Conservation (phyloP, 2,888 invertebrate genomes). For the Campoletis raptor region DNA sequence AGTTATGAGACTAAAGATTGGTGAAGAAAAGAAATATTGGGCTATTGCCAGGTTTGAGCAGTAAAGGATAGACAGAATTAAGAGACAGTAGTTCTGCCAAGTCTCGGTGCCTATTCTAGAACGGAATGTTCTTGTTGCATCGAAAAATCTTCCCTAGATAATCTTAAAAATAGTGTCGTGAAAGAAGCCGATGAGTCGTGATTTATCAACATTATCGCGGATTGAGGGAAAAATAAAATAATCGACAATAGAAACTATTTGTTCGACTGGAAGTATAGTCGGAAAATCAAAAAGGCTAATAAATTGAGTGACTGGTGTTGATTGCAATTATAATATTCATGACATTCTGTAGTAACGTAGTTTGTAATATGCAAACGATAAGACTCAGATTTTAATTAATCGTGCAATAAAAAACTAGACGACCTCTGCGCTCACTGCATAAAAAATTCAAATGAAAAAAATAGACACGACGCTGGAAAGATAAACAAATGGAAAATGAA, state of each 20-base stretch:
- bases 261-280: not conserved
- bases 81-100: conserved; percentile 52
- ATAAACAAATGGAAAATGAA: conserved; percentile 16
- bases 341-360: conserved; percentile 14
- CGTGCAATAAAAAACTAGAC: not conserved
- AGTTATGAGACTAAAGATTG: conserved; percentile 35
- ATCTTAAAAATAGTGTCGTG: conserved; percentile 57
- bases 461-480: not conserved
- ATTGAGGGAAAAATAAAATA: not conserved
- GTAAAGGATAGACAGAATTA: conserved; percentile 28
- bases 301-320: not conserved
- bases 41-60: conserved; percentile 49
- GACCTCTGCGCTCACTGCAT: conserved; percentile 35
- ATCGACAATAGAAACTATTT: not conserved
- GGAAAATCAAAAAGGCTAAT: not conserved
- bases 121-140: conserved; percentile 49
- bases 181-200: not conserved
- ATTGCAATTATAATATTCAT: conserved; percentile 29
- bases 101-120: conserved; percentile 58
- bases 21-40: conserved; percentile 56
- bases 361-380: conserved; percentile 36
- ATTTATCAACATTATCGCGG: conserved; percentile 25
- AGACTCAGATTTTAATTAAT: conserved; percentile 20
- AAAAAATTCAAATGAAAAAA: conserved; percentile 9
- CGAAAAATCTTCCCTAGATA: conserved; percentile 55